Percentiles rank a stretch among this genome's conserved stretches.
These are phyloP conservation scores for Dipus sagitta DNA, from an alignment of 2,797 vertebrate genomes.

Conservation along the genomic window DNA sequence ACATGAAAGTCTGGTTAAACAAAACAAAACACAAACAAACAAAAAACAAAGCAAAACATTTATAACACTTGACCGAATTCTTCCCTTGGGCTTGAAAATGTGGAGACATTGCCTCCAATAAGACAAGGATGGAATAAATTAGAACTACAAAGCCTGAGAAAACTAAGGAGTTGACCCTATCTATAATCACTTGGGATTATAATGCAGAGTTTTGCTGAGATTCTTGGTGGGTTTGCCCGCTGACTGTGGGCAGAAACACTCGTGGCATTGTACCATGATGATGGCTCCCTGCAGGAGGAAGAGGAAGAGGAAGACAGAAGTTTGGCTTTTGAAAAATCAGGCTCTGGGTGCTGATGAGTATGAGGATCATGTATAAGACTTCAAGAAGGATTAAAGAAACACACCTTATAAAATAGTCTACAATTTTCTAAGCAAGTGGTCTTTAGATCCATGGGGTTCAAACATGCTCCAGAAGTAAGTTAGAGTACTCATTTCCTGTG, in stretches of 20 bases:
- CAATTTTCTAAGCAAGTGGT: not conserved
- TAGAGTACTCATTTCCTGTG: not conserved
- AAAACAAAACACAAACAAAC: not conserved
- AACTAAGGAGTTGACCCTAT: not conserved
- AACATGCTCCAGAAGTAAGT: not conserved
- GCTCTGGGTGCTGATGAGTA: not conserved
- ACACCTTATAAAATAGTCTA: not conserved
- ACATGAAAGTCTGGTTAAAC: constrained; percentile 4
- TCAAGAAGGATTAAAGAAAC: not conserved
- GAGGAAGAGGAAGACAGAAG: not conserved
- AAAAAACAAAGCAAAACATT: not conserved
- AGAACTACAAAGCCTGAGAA: not conserved
- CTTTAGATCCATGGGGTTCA: not conserved
- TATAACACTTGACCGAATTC: not conserved
- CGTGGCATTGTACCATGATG: not conserved
- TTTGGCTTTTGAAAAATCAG: not conserved
- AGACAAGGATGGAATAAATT: not conserved
- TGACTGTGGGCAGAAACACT: not conserved
- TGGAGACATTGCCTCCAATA: not conserved
- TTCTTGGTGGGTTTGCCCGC: not conserved
- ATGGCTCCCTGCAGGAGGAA: not conserved
- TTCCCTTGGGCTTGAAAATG: not conserved
- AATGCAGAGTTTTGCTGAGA: not conserved
- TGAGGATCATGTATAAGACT: not conserved
- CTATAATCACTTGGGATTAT: not conserved